Evolutionary conservation across 2,113 vertebrate genomes (phyloP).

Genomic region (Panurus biarmicus): DNA sequence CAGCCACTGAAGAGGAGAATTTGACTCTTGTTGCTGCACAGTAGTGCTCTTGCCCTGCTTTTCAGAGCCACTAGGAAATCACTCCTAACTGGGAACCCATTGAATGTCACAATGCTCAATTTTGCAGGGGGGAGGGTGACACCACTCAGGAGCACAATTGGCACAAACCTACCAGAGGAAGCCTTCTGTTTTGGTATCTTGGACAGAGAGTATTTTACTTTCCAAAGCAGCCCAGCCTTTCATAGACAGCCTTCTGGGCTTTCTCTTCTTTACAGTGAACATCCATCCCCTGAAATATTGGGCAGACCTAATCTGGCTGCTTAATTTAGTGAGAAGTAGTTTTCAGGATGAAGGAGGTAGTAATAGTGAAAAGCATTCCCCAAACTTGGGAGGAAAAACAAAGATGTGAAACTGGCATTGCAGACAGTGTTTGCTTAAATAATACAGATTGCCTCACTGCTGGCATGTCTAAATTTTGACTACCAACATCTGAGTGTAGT

Average conservation of each 20-base stretch:
- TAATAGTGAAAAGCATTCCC: not conserved
- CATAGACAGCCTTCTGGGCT: not conserved
- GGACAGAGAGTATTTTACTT: not conserved
- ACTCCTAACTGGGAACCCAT: constrained; percentile 51
- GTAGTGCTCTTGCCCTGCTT: constrained; percentile 66
- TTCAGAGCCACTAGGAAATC: constrained; percentile 63
- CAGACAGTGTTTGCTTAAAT: not conserved
- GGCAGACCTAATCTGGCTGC: not conserved
- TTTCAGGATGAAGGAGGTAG: not conserved
- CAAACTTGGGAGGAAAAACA: not conserved
- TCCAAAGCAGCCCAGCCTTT: not conserved
- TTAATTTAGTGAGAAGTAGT: not conserved
- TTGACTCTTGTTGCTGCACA: constrained; percentile 66
- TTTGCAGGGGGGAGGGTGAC: constrained; percentile 51
- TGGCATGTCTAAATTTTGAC: constrained; percentile 36
- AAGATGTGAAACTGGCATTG: not conserved
- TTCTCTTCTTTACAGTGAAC: not conserved
- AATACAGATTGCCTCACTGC: not conserved
- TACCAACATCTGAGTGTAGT: constrained; percentile 36
- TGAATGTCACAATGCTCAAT: constrained; percentile 49
- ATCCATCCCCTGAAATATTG: not conserved
- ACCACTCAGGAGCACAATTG: constrained; percentile 4
- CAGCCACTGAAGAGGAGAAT: constrained; percentile 67
- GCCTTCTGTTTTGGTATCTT: not conserved
- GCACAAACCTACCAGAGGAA: constrained; percentile 24